A percentile compares a stretch with the other conserved stretches of the same genome.
phyloP scores from a whole-genome alignment of 2,888 invertebrate genomes.

The Aleiodes alternator region DNA sequence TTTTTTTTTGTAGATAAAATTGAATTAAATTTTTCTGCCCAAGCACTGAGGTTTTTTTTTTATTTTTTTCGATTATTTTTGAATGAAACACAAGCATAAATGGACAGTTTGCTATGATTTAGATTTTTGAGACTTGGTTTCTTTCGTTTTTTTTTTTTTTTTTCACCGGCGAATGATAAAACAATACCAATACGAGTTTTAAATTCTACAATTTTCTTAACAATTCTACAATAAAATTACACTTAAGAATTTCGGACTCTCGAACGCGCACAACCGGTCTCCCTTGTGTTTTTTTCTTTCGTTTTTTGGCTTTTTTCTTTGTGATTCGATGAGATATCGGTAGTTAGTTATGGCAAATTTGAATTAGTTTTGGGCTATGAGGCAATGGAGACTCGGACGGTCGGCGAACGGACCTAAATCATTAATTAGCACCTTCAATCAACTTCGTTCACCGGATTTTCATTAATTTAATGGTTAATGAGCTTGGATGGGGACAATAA shows the following conservation, averaged over 20 bases:
- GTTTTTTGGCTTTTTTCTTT: slow-evolving; percentile 34
- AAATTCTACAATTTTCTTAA: slow-evolving; percentile 29
- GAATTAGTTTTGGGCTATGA: not conserved
- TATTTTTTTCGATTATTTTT: not conserved
- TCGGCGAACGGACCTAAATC: slow-evolving; percentile 62
- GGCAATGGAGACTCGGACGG: slow-evolving; percentile 54
- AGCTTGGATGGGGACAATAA: slow-evolving; percentile 47
- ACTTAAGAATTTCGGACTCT: slow-evolving; percentile 53
- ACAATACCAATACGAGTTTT: slow-evolving; percentile 37
- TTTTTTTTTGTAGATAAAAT: not conserved
- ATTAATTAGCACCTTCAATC: slow-evolving; percentile 71
- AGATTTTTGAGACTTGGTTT: not conserved
- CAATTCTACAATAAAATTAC: slow-evolving; percentile 32
- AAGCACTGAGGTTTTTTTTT: slow-evolving; percentile 33
- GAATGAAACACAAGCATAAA: slow-evolving; percentile 3
- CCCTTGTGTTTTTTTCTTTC: not conserved
- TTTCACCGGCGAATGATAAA: slow-evolving; percentile 33
- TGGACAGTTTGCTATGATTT: slow-evolving; percentile 4
- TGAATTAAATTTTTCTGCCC: not conserved
- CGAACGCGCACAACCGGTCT: slow-evolving; percentile 50
- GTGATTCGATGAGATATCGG: not conserved
- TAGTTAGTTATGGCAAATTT: no score
- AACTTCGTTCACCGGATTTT: slow-evolving; percentile 60
- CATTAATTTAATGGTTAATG: slow-evolving; percentile 29
- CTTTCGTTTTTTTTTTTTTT: slow-evolving; percentile 29